phyloP scores from a whole-genome alignment of 2,888 invertebrate species.

The Rambutsinella grinnellia region DNA sequence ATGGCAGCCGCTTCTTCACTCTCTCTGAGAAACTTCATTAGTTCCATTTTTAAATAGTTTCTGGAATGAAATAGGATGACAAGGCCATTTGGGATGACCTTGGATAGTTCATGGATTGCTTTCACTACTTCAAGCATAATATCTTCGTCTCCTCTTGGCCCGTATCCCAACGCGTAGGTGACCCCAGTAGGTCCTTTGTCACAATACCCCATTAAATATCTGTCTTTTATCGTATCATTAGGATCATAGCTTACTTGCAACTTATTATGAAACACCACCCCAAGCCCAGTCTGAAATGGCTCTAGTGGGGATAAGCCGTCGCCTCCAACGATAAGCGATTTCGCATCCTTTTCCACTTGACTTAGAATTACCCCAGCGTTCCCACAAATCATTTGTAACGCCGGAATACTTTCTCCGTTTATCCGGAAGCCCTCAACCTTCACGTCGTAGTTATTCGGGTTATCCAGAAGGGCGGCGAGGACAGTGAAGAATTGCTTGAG shows the following conservation, averaged over 20 bases:
- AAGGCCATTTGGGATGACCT: conserved; percentile 51
- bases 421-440: no score
- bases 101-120: conserved; percentile 35
- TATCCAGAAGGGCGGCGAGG: neutral
- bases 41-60: neutral
- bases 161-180: neutral
- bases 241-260: neutral
- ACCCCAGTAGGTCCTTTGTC: conserved; percentile 6
- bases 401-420: no score
- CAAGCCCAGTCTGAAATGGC: neutral
- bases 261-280: neutral
- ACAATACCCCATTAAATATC: conserved; percentile 9
- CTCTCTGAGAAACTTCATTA: no score
- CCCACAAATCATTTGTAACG: neutral
- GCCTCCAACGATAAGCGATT: neutral
- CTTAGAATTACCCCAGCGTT: neutral
- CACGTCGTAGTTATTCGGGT: neutral
- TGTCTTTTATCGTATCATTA: neutral
- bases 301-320: neutral
- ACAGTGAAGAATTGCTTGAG: neutral
- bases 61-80: conserved; percentile 50
- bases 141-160: neutral
- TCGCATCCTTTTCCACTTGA: neutral
- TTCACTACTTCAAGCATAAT: conserved; percentile 27
- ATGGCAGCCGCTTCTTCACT: no score